Conservation (phyloP, 1,140 invertebrate species). For the Drosophila carrolli region DNA sequence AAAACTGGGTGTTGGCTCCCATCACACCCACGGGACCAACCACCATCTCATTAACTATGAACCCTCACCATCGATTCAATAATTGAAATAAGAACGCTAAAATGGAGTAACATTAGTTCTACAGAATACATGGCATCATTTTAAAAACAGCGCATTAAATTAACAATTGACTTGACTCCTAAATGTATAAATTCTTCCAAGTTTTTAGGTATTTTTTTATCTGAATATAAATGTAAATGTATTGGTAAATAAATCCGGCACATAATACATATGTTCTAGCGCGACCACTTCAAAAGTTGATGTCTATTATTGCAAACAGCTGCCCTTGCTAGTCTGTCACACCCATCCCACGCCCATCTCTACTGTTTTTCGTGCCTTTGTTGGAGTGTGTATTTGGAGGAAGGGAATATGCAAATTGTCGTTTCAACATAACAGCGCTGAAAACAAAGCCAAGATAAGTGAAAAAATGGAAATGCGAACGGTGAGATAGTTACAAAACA, state of each 20-base stretch:
- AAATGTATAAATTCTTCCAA: too few relatives aligned
- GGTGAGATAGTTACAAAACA: slow-evolving; percentile 11
- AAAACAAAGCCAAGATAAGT: slow-evolving; percentile 44
- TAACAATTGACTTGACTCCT: too few relatives aligned
- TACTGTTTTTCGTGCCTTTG: background rate
- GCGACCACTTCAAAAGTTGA: slow-evolving; percentile 12
- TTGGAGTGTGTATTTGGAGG: background rate
- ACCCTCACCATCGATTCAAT: background rate
- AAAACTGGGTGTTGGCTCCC: slow-evolving; percentile 3
- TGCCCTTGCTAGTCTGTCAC: slow-evolving; percentile 15
- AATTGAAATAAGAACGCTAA: background rate
- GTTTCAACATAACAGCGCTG: slow-evolving; percentile 20
- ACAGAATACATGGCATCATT: slow-evolving; percentile 8
- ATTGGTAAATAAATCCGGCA: background rate
- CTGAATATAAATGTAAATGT: too few relatives aligned
- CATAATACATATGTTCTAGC: slow-evolving; percentile 28
- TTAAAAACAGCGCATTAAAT: too few relatives aligned
- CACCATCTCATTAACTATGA: background rate
- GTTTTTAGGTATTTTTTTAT: too few relatives aligned
- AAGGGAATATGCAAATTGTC: slow-evolving; percentile 29
- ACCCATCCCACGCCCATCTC: background rate
- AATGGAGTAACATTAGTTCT: background rate
- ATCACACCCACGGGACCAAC: background rate
- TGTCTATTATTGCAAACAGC: slow-evolving; percentile 17
- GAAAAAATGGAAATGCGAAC: slow-evolving; percentile 37